Conservation (phyloP, 2,113 vertebrate genomes). For the Ciconia maguari region DNA sequence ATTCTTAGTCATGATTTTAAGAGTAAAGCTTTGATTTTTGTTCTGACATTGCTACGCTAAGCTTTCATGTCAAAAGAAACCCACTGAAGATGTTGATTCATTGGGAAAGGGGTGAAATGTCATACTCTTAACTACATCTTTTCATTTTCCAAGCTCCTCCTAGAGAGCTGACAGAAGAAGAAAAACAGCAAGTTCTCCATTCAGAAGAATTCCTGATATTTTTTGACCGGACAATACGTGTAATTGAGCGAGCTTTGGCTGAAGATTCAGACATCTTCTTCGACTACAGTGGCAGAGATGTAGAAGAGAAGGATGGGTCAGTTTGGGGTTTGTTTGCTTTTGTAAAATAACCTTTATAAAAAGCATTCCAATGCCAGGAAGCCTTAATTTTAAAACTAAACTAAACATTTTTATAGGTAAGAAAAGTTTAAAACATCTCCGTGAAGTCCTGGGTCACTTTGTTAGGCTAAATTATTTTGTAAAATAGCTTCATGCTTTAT, state of each 20-base stretch:
- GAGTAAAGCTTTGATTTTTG: conserved; percentile 34
- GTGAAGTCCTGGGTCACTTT: neutral
- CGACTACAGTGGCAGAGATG: conserved; percentile 90
- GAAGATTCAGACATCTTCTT: conserved; percentile 95
- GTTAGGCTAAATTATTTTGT: neutral
- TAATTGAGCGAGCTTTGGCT: conserved; percentile 93
- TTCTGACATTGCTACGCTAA: neutral
- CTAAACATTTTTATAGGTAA: neutral
- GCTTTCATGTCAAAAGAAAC: conserved; percentile 27
- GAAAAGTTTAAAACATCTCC: neutral
- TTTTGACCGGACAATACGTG: conserved; percentile 93
- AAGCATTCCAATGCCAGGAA: neutral
- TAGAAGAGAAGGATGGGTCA: conserved; percentile 96
- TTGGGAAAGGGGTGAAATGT: conserved; percentile 28
- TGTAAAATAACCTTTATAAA: neutral
- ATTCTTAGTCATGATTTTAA: conserved; percentile 43
- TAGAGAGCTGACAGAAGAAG: conserved; percentile 94
- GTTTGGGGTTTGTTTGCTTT: neutral
- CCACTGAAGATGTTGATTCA: conserved; percentile 34
- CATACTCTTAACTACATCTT: conserved; percentile 28
- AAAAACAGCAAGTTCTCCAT: conserved; percentile 94
- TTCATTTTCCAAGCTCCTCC: conserved; percentile 77
- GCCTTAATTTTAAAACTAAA: neutral
- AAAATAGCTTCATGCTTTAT: neutral
- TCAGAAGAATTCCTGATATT: conserved; percentile 97